A percentile compares a stretch with the other conserved stretches of the same genome.
Conservation (phyloP, 2,797 vertebrate species). For the Heterohyrax brucei region DNA sequence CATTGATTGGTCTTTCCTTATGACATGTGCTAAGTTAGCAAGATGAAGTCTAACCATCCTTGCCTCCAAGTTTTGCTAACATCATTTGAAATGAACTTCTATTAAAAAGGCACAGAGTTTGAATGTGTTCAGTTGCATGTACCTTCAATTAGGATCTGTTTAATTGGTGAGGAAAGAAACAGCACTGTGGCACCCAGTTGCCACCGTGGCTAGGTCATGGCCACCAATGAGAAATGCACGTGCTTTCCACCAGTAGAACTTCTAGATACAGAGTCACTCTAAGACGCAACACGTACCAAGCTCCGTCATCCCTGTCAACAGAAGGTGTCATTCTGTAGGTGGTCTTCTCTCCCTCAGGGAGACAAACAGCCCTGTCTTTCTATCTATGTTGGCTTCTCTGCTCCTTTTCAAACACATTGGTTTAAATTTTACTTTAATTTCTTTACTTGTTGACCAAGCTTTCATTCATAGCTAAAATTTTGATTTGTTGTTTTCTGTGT, state of each 20-base stretch:
- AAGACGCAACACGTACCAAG: fast-evolving
- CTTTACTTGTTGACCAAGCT: background rate
- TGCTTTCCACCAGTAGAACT: background rate
- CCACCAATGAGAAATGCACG: background rate
- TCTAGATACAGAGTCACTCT: background rate
- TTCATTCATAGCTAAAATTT: background rate
- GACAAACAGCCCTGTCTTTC: background rate
- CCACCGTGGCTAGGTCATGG: background rate
- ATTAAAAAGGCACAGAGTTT: background rate
- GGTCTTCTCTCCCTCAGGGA: too few relatives aligned
- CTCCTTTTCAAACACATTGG: background rate
- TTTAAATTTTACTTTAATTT: background rate
- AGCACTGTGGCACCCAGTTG: background rate
- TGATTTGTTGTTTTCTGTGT: background rate
- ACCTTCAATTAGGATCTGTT: background rate
- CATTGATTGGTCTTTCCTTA: background rate
- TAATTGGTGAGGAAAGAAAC: background rate
- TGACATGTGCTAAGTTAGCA: background rate
- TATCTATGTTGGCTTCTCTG: background rate
- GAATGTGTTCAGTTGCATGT: background rate
- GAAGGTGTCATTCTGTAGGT: background rate
- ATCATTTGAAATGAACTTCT: background rate
- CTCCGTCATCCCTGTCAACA: background rate
- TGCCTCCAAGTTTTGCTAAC: background rate
- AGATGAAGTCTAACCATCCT: background rate